Conservation (phyloP, 2,888 invertebrate species). For the Callinectes sapidus region DNA sequence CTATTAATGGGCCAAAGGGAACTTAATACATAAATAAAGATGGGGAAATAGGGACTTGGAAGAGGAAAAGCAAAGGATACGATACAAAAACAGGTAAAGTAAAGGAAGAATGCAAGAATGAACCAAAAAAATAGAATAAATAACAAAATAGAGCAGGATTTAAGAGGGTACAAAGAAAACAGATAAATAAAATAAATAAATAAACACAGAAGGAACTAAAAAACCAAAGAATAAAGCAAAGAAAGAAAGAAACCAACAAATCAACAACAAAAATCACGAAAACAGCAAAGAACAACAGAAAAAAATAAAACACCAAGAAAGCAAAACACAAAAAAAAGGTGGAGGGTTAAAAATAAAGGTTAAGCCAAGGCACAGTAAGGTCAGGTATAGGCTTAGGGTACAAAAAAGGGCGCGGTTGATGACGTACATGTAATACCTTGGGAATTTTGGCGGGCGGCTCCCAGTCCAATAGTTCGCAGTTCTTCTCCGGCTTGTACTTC, state of each 20-base stretch:
- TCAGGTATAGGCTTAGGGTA: neutral
- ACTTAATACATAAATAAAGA: neutral
- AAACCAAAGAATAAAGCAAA: too few species aligned
- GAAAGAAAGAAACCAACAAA: too few species aligned
- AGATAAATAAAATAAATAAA: neutral
- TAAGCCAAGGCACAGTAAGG: too few species aligned
- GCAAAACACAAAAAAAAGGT: neutral
- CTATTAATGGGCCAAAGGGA: neutral
- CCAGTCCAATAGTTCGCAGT: constrained; percentile 87
- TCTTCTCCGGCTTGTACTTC: constrained; percentile 90
- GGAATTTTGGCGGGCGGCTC: constrained; percentile 96
- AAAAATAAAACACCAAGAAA: too few species aligned
- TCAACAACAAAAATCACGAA: too few species aligned
- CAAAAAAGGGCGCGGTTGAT: neutral
- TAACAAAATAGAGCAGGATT: neutral
- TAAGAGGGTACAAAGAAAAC: neutral
- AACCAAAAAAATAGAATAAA: neutral
- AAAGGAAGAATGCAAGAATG: neutral
- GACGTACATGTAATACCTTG: constrained; percentile 75
- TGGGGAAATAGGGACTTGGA: too few species aligned
- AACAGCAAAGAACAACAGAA: too few species aligned
- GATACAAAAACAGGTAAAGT: neutral
- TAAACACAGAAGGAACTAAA: neutral
- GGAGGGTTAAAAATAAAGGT: too few species aligned
- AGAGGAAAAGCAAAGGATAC: neutral